phyloP scores from a whole-genome alignment of 2,113 vertebrate genomes.

The Passer montanus region DNA sequence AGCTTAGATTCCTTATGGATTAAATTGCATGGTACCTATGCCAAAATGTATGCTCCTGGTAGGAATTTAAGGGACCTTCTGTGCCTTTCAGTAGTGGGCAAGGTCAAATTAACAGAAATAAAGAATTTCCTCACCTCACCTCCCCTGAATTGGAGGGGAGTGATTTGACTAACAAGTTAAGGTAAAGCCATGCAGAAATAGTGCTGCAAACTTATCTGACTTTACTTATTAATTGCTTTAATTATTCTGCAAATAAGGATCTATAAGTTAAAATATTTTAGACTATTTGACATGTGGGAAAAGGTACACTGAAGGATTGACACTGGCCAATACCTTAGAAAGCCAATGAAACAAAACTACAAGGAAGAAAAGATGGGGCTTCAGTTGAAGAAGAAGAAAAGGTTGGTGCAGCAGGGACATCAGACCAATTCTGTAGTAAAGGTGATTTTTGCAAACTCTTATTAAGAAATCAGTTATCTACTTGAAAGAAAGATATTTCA shows the following conservation, averaged over 20 bases:
- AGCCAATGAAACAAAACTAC: background rate
- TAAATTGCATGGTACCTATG: background rate
- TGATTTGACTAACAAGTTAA: background rate
- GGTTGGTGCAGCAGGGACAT: background rate
- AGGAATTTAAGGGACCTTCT: background rate
- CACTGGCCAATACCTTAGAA: background rate
- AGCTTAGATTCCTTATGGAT: background rate
- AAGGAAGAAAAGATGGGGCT: background rate
- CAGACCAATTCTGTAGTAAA: background rate
- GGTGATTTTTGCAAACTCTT: background rate
- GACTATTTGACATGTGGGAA: background rate
- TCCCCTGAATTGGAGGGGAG: background rate
- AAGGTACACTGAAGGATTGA: background rate
- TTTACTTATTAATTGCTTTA: background rate
- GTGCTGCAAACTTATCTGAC: background rate
- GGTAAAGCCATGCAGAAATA: background rate
- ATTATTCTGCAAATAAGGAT: background rate
- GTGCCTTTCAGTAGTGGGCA: background rate
- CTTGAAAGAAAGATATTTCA: background rate
- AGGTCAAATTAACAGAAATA: background rate
- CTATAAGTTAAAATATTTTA: rapidly evolving
- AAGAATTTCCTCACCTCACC: background rate
- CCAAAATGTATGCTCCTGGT: background rate
- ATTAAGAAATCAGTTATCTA: background rate
- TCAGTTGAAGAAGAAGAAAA: background rate